Percentiles rank a stretch among this genome's conserved stretches.
phyloP scores from a whole-genome alignment of 2,797 vertebrate genomes.

The Argya squamiceps region DNA sequence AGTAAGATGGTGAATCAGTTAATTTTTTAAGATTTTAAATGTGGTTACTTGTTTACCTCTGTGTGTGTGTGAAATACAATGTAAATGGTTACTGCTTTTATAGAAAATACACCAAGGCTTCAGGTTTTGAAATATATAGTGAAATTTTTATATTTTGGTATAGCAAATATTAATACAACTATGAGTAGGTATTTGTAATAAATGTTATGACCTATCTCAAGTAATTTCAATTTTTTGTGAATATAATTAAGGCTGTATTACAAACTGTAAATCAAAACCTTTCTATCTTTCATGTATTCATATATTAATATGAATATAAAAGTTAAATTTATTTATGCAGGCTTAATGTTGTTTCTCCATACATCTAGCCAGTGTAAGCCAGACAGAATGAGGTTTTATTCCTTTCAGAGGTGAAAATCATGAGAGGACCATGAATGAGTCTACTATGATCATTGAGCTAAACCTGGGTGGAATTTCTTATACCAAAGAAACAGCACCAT shows the following conservation, averaged over 20 bases:
- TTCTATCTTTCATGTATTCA: not conserved
- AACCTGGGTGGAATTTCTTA: not conserved
- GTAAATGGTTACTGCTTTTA: not conserved
- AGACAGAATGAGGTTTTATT: not conserved
- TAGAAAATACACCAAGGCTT: not conserved
- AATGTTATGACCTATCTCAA: not conserved
- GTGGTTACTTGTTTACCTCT: not conserved
- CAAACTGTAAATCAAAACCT: not conserved
- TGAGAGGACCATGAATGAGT: not conserved
- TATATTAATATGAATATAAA: not conserved
- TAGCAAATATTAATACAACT: not conserved
- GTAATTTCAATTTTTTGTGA: not conserved
- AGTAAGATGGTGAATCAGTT: not conserved
- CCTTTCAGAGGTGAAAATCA: not conserved
- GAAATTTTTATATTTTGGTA: not conserved
- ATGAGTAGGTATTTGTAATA: not conserved
- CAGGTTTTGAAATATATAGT: not conserved
- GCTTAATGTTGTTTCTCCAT: not conserved
- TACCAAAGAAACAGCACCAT: not conserved
- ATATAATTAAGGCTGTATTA: not conserved
- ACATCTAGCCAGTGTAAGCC: not conserved
- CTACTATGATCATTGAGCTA: not conserved
- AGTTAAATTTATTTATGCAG: not conserved
- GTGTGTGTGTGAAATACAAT: not conserved
- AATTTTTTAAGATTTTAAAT: not conserved